Conservation (phyloP, 2,888 invertebrate species). For the Tinea pellionella region DNA sequence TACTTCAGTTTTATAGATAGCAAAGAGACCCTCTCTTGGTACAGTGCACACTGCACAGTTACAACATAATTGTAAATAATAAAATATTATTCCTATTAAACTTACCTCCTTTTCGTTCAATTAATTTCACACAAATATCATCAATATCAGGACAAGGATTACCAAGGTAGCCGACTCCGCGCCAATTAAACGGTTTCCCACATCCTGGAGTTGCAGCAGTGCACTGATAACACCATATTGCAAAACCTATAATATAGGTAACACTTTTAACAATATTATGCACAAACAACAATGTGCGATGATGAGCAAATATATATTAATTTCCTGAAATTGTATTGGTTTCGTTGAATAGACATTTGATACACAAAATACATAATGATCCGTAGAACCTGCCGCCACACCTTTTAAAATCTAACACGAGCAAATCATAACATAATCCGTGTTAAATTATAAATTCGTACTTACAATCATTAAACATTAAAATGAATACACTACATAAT, state of each 20-base stretch:
- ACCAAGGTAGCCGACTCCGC: conserved; percentile 77
- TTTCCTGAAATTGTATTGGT: neutral
- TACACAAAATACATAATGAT: neutral
- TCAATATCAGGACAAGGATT: conserved; percentile 84
- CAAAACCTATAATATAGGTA: conserved; percentile 47
- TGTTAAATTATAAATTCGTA: neutral
- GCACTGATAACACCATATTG: conserved; percentile 90
- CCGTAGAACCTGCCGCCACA: conserved; percentile 9
- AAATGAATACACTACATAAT: neutral
- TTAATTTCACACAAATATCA: conserved; percentile 91
- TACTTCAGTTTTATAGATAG: no score
- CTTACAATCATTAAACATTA: conserved; percentile 8
- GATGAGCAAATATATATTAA: neutral
- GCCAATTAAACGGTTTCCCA: conserved; percentile 86
- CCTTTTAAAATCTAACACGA: neutral
- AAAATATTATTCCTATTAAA: neutral
- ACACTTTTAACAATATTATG: neutral
- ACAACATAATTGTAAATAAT: no score
- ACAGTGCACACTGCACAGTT: no score
- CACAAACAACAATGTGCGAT: neutral
- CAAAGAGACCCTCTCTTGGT: no score
- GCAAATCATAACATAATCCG: no score
- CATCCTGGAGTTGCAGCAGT: conserved; percentile 92
- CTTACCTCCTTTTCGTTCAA: conserved; percentile 85
- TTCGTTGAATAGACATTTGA: neutral